phyloP scores from a whole-genome alignment of 1,140 invertebrate genomes.

The Caenorhabditis remanei region DNA sequence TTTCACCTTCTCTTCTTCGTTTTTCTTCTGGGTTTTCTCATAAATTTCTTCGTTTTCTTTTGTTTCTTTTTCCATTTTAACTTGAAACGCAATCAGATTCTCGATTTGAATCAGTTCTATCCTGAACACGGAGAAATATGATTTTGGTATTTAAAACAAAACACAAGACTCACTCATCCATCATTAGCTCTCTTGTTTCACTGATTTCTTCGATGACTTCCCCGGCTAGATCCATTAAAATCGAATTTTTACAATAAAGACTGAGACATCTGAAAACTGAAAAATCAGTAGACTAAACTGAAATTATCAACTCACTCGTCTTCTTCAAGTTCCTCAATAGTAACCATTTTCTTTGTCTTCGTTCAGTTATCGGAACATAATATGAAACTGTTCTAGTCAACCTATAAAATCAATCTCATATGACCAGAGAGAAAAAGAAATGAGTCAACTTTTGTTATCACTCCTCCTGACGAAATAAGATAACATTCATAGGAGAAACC shows the following conservation, averaged over 20 bases:
- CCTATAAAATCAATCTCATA: background rate
- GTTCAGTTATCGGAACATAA: no score
- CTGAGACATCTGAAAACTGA: no score
- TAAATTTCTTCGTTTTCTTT: constrained; percentile 3
- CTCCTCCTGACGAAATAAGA: background rate
- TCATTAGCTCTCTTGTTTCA: background rate
- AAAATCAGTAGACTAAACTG: no score
- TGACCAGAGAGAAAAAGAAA: background rate
- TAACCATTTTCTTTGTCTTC: no score
- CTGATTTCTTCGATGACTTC: background rate
- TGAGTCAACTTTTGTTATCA: constrained; percentile 1
- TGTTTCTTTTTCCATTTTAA: background rate
- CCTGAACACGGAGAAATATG: background rate
- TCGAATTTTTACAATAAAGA: no score
- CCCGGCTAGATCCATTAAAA: background rate
- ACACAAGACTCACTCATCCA: background rate
- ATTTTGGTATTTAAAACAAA: background rate
- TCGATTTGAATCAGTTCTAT: background rate
- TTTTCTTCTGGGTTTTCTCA: background rate
- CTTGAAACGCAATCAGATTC: background rate
- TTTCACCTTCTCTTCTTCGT: background rate
- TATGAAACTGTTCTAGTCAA: no score
- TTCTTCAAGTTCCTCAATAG: no score
- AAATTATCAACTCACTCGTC: no score
- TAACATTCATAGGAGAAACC: background rate